phyloP scores from a whole-genome alignment of 2,797 vertebrate genomes.

The Eulemur albifrons region DNA sequence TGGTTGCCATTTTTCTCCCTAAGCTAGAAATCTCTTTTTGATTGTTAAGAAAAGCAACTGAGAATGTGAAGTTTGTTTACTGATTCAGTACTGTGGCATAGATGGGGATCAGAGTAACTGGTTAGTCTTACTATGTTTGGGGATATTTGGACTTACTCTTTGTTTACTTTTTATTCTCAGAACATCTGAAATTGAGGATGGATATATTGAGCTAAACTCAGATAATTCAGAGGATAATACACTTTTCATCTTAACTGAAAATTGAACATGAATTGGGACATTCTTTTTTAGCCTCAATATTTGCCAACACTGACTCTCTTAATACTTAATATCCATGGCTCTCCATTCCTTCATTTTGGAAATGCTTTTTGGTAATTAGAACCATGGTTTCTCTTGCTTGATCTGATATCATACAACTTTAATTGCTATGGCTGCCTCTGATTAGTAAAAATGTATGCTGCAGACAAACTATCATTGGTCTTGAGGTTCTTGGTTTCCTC shows the following conservation, averaged over 20 bases:
- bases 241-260: not conserved
- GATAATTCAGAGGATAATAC: not conserved
- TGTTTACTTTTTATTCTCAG: not conserved
- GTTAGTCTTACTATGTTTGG: not conserved
- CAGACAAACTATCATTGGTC: not conserved
- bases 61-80: not conserved
- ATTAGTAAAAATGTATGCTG: not conserved
- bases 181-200: not conserved
- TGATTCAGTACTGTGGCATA: not conserved
- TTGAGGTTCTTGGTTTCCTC: not conserved
- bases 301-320: not conserved
- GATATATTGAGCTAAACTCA: not conserved
- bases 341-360: not conserved
- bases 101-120: not conserved
- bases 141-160: not conserved
- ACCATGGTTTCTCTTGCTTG: not conserved
- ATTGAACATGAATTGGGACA: not conserved
- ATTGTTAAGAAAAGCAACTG: conserved; percentile 17
- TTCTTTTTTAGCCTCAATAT: not conserved
- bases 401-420: not conserved
- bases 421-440: not conserved
- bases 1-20: not conserved
- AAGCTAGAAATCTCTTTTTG: not conserved
- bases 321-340: not conserved
- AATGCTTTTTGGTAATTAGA: not conserved